phyloP scores from a whole-genome alignment of 2,888 invertebrate species.

The Meteorus cinctellus region DNA sequence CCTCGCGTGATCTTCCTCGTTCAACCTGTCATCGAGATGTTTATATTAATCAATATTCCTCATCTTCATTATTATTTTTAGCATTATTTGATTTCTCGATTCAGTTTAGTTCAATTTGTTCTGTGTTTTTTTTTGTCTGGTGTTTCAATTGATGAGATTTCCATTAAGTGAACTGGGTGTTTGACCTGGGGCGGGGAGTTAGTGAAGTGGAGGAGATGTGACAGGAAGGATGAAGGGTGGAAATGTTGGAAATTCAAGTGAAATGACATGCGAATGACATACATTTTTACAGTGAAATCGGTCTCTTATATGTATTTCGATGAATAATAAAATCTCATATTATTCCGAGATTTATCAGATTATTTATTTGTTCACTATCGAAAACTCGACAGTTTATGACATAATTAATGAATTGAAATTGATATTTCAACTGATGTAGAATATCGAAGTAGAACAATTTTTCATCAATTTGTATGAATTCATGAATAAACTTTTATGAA shows the following conservation, averaged over 20 bases:
- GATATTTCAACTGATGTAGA: too few relatives aligned
- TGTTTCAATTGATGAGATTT: constrained; percentile 3
- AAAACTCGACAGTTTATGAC: too few relatives aligned
- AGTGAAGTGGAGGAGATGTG: constrained; percentile 1
- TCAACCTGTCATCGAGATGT: not conserved
- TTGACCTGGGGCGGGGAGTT: not conserved
- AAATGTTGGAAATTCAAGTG: constrained; percentile 44
- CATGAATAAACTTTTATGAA: too few relatives aligned
- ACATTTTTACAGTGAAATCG: constrained; percentile 50
- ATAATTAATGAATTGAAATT: too few relatives aligned
- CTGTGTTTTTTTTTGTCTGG: not conserved
- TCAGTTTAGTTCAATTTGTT: not conserved
- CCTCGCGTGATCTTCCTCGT: not conserved
- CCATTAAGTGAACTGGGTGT: constrained; percentile 3
- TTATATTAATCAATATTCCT: not conserved
- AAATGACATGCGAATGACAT: constrained; percentile 60
- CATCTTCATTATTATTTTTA: constrained; percentile 1
- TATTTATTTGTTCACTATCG: too few relatives aligned
- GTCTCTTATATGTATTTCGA: not conserved
- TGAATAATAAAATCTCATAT: too few relatives aligned
- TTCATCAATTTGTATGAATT: too few relatives aligned
- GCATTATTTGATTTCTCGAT: not conserved
- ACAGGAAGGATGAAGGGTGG: not conserved
- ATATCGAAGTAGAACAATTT: too few relatives aligned
- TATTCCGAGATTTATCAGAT: too few relatives aligned